A percentile compares a stretch with the other conserved stretches of the same genome.
These are phyloP conservation scores for Drosophila pseudoananassae DNA, from an alignment of 1,140 invertebrate genomes.

Conservation along the genomic window DNA sequence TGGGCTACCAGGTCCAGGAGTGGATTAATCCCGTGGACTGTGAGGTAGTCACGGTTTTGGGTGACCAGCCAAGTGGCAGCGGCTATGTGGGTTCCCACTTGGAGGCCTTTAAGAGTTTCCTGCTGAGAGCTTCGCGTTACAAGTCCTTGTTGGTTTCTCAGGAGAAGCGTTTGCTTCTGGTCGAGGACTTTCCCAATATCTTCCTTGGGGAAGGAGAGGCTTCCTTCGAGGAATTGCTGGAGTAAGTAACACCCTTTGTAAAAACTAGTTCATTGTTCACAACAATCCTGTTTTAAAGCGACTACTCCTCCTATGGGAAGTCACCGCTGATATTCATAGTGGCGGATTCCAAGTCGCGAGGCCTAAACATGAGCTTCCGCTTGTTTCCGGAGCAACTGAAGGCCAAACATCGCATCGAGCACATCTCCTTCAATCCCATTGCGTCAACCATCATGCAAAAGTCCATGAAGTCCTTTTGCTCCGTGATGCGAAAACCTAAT, in stretches of 20 bases:
- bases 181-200: slow-evolving; percentile 91
- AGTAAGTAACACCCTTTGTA: slow-evolving; percentile 85
- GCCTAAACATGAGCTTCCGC: slow-evolving; percentile 86
- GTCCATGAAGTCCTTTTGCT: slow-evolving; percentile 87
- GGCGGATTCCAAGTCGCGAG: slow-evolving; percentile 87
- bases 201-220: slow-evolving; percentile 86
- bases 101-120: slow-evolving; percentile 88
- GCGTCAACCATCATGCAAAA: slow-evolving; percentile 88
- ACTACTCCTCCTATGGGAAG: slow-evolving; percentile 87
- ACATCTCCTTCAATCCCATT: slow-evolving; percentile 89
- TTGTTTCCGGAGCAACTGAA: slow-evolving; percentile 87
- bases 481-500: slow-evolving; percentile 85
- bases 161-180: slow-evolving; percentile 86
- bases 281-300: slow-evolving; percentile 78
- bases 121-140: slow-evolving; percentile 89
- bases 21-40: slow-evolving; percentile 90
- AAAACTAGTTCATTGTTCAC: too few species aligned
- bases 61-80: slow-evolving; percentile 61
- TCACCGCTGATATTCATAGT: slow-evolving; percentile 89
- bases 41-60: slow-evolving; percentile 59
- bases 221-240: slow-evolving; percentile 86
- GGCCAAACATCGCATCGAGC: slow-evolving; percentile 86
- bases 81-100: slow-evolving; percentile 86
- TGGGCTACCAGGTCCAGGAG: slow-evolving; percentile 87
- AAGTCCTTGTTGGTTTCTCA: slow-evolving; percentile 86